These are phyloP conservation scores for Hoplodrina blanda DNA, from an alignment of 2,888 invertebrate genomes.

Conservation along the genomic window DNA sequence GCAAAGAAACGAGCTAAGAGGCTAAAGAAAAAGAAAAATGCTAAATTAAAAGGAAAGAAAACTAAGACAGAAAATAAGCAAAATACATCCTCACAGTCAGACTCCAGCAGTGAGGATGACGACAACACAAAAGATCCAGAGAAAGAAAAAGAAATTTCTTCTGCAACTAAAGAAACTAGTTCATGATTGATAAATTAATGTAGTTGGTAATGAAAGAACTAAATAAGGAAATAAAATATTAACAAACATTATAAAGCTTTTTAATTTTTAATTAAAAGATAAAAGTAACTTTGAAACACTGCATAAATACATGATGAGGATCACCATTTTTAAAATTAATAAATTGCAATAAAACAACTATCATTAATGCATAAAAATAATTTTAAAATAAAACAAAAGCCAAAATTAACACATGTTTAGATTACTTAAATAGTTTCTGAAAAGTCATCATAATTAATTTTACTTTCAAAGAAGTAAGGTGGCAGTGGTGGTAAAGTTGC, in stretches of 20 bases:
- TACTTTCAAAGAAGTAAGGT: constrained; percentile 61
- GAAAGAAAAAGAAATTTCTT: constrained; percentile 56
- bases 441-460: constrained; percentile 52
- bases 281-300: too few relatives aligned
- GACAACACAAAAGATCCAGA: constrained; percentile 44
- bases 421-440: constrained; percentile 43
- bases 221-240: constrained; percentile 15
- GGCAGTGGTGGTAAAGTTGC: constrained; percentile 62
- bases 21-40: constrained; percentile 92
- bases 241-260: constrained; percentile 1
- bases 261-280: background rate
- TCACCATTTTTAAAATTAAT: too few relatives aligned
- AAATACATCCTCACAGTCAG: constrained; percentile 76
- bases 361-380: background rate
- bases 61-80: constrained; percentile 75
- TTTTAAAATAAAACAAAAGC: background rate
- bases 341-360: background rate
- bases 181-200: constrained; percentile 8
- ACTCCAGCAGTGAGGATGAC: constrained; percentile 73
- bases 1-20: constrained; percentile 98
- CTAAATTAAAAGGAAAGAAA: constrained; percentile 83
- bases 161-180: constrained; percentile 44
- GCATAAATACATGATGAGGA: too few relatives aligned
- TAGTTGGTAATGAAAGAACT: background rate
- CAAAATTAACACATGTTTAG: background rate